A percentile compares a stretch with the other conserved stretches of the same genome.
phyloP scores from a whole-genome alignment of 2,888 invertebrate genomes.

The Hypena proboscidalis region DNA sequence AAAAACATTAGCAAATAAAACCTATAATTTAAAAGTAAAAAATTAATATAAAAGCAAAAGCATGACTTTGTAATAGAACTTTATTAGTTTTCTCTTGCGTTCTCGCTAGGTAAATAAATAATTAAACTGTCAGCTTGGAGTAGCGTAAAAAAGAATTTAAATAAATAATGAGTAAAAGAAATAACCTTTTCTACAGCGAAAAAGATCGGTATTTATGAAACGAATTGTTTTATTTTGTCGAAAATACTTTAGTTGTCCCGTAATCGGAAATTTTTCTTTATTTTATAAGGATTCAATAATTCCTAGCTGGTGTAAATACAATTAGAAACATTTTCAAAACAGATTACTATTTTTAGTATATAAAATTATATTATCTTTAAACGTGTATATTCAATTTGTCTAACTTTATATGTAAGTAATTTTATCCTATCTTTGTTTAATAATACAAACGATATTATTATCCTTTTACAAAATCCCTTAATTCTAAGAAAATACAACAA shows the following conservation, averaged over 20 bases:
- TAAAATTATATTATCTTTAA: too few relatives aligned
- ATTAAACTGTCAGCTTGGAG: conserved; percentile 12
- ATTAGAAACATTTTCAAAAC: too few relatives aligned
- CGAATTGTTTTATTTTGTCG: not conserved
- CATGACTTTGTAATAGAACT: conserved; percentile 17
- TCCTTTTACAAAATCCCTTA: too few relatives aligned
- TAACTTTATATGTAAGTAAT: too few relatives aligned
- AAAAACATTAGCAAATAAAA: too few relatives aligned
- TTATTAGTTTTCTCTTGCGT: conserved; percentile 15
- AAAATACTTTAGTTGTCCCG: not conserved
- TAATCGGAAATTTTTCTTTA: too few relatives aligned
- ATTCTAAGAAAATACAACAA: conserved; percentile 17
- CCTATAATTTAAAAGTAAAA: conserved; percentile 3
- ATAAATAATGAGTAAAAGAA: conserved; percentile 15
- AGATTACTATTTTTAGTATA: too few relatives aligned
- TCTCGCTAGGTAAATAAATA: conserved; percentile 16
- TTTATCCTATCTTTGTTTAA: too few relatives aligned
- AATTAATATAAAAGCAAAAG: conserved; percentile 1
- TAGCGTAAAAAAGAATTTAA: conserved; percentile 15
- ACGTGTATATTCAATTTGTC: too few relatives aligned
- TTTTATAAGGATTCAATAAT: too few relatives aligned
- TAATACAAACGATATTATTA: too few relatives aligned
- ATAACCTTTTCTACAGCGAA: conserved; percentile 5
- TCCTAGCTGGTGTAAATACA: too few relatives aligned
- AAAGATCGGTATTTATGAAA: conserved; percentile 5